Evolutionary conservation across 1,140 invertebrate genomes (phyloP).

Genomic region (Oscheius sp.): DNA sequence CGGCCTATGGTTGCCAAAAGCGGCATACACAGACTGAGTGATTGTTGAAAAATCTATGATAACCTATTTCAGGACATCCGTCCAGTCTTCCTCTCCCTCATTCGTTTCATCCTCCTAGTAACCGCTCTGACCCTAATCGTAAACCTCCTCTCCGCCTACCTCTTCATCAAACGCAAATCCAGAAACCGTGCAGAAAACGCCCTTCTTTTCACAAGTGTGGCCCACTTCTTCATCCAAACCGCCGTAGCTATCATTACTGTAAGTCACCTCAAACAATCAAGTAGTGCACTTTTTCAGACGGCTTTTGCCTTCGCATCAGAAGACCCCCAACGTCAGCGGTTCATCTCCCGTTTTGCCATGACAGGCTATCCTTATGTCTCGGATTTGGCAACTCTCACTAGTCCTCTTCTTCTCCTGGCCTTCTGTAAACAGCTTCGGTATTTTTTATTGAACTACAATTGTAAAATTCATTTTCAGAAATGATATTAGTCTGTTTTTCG

Average conservation of each 20-base stretch:
- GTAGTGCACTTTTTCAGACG: not conserved
- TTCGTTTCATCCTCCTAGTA: not conserved
- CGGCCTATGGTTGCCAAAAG: too few species aligned
- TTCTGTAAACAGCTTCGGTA: not conserved
- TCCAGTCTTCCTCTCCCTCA: not conserved
- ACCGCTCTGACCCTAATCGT: slow-evolving; percentile 1
- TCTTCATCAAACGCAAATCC: not conserved
- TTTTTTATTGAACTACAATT: not conserved
- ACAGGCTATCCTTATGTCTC: not conserved
- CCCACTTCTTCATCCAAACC: not conserved
- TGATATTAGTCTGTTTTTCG: not conserved
- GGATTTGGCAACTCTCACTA: not conserved
- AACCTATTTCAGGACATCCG: not conserved
- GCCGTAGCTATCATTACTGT: not conserved
- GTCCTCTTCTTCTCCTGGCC: not conserved
- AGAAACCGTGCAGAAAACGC: not conserved
- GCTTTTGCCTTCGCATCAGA: not conserved
- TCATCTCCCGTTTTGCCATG: not conserved
- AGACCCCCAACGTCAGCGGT: not conserved
- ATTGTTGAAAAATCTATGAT: too few species aligned
- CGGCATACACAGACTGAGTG: too few species aligned
- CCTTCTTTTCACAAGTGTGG: not conserved
- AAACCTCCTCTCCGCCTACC: not conserved
- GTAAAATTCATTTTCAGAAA: not conserved
- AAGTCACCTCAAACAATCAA: not conserved